Base-by-base conservation (phyloP, 2,888 invertebrate species). In the Iselma pallidipennis region DNA sequence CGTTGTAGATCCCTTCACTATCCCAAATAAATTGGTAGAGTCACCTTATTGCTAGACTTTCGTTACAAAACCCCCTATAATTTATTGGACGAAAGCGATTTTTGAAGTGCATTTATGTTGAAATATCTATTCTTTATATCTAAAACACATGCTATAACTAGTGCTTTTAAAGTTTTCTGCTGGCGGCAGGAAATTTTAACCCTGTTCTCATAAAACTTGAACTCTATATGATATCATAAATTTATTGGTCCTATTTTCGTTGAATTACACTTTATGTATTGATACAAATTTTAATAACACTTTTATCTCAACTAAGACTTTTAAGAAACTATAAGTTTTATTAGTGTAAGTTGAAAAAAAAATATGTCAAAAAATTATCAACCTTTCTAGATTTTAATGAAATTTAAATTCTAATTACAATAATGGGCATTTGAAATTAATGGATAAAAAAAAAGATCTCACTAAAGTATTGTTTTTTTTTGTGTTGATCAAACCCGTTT, bases 181-280 rank as follows among this genome's bases (percentile, higher is more conserved):
- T 68, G 71, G 69, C 67, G 69, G 71, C 72, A 72, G 72, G 67
- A 71, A 76, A 72, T 73, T 71, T 72, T 67, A 71, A 70, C 69
- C 74, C 71, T 65, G 69, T 69, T 68, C 73, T 65, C 73, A 74
- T 73, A 73, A 76, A 74, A 74, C 72, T 73, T 72, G 71, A 74
- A 58, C 52, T 55, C 59, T 65, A 59, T 61, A 63, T 63, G 59
- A 63, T 63, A 65, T 56, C 57, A 56, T 42, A 59, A 67, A 65
- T 67, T 61, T 66, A 66, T 66, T 61, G 58, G 45, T 25, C 54
- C 50, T 52, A 53, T 58, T 63, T 59, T 62, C 25, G 49, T 51
- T 55, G 57, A 62, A 67, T 65, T 60, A 56, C 56, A 58, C 55
- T 58, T 26, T 45, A 28, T 55, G 28, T 59, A 52, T 59, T 59